These are phyloP conservation scores for Myathropa florea DNA, from an alignment of 2,888 invertebrate species.

Conservation along the genomic window DNA sequence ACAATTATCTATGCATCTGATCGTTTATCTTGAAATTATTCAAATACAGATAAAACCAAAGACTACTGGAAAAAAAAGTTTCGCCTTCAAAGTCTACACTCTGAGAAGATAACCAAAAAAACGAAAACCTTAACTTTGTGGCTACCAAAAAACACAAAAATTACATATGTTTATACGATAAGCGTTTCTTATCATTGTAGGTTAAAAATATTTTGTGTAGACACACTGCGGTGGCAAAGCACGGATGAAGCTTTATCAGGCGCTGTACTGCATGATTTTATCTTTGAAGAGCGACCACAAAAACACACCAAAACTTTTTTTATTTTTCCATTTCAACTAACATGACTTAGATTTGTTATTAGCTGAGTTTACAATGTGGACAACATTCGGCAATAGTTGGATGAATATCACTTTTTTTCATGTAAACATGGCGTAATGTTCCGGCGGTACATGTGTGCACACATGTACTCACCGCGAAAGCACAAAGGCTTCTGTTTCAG, in stretches of 20 bases:
- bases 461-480: neutral
- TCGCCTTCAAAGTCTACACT: neutral
- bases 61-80: slow-evolving; percentile 18
- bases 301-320: neutral
- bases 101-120: slow-evolving; percentile 10
- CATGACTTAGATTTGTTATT: slow-evolving; percentile 57
- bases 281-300: slow-evolving; percentile 43
- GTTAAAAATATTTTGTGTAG: slow-evolving; percentile 31
- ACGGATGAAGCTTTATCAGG: slow-evolving; percentile 56
- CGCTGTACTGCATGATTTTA: slow-evolving; percentile 49
- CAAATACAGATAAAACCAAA: slow-evolving; percentile 54
- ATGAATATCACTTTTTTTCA: slow-evolving; percentile 10
- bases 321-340: slow-evolving; percentile 22
- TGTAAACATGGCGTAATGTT: slow-evolving; percentile 54
- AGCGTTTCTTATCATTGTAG: slow-evolving; percentile 55
- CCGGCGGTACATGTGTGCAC: neutral
- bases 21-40: slow-evolving; percentile 15
- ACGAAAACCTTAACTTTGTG: slow-evolving; percentile 35
- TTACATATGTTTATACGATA: slow-evolving; percentile 65
- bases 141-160: slow-evolving; percentile 43
- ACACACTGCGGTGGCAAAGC: slow-evolving; percentile 16
- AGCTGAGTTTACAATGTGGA: slow-evolving; percentile 55
- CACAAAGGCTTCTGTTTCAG: slow-evolving; percentile 43
- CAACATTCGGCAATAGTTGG: slow-evolving; percentile 50
- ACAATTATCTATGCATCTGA: slow-evolving; percentile 29